Conservation (phyloP, 1,140 invertebrate genomes). For the Zaprionus gabonicus region DNA sequence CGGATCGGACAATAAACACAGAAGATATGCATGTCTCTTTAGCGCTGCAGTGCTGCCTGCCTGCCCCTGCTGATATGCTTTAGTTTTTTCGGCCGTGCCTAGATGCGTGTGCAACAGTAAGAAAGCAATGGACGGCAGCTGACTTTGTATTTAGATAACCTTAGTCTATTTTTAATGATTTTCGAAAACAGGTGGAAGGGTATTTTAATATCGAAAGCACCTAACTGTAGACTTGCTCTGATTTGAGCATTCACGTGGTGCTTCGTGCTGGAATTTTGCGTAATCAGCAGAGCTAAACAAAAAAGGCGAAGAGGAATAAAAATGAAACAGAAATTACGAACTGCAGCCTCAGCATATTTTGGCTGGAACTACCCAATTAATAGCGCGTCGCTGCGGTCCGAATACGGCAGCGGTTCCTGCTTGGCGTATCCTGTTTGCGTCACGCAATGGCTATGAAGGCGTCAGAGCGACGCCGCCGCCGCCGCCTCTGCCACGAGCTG, state of each 20-base stretch:
- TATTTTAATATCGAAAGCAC: too few relatives aligned
- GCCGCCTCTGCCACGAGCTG: background rate
- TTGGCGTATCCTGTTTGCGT: slow-evolving; percentile 62
- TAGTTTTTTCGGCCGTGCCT: too few relatives aligned
- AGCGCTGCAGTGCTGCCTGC: too few relatives aligned
- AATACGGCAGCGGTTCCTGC: slow-evolving; percentile 11
- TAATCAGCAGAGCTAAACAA: slow-evolving; percentile 63
- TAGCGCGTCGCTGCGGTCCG: slow-evolving; percentile 26
- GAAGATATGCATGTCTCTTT: too few relatives aligned
- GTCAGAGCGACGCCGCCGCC: slow-evolving; percentile 60
- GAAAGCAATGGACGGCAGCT: too few relatives aligned
- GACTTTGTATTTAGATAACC: too few relatives aligned
- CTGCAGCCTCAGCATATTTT: slow-evolving; percentile 63
- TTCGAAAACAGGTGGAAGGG: too few relatives aligned
- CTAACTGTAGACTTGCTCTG: too few relatives aligned
- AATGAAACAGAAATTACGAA: slow-evolving; percentile 52
- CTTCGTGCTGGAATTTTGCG: slow-evolving; percentile 52
- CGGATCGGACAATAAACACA: too few relatives aligned
- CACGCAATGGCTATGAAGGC: slow-evolving; percentile 67
- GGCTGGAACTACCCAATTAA: slow-evolving; percentile 63
- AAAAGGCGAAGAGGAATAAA: slow-evolving; percentile 25
- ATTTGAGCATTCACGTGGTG: slow-evolving; percentile 22
- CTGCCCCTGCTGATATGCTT: too few relatives aligned
- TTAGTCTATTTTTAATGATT: too few relatives aligned
- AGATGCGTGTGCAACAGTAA: too few relatives aligned